Base-by-base conservation (phyloP, 2,797 vertebrate species). In the Dipus sagitta region DNA sequence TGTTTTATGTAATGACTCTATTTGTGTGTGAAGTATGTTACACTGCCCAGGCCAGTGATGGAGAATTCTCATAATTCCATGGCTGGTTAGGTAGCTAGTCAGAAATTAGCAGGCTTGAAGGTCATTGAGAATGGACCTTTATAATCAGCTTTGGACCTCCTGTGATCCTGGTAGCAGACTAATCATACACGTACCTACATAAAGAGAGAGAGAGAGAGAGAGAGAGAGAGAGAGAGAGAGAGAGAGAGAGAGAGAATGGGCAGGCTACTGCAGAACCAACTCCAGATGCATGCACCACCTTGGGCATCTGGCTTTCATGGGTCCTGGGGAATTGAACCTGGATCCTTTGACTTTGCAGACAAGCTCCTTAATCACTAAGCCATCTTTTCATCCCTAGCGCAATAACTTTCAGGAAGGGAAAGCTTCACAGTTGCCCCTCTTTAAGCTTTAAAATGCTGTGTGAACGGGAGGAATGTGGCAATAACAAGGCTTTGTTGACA, bases 11-110 rank as follows among this genome's bases (percentile, higher is more conserved):
- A 17, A 4, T 58, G 28, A 47, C 75, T 42, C 67, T 84, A 14
- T 62, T 52, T 91, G 26, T 12, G 30, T 62, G 58, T 34, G 26
- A 87, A 47, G 24, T 86, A 12, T 20, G 12, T 60, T 28, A 72
- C 15, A 83, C 86, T 78, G 67, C 85, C 83, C 54, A 70, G 23
- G 34, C 42, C 54, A 82, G 34, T 90, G n/a, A 77, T 32, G 82
- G 7, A 75, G 3, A 72, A 34, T n/a, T 95, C 67, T 78, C 75
- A 68, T 52, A 34, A 85, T 54, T 62, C 12, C 38, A 6, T 91
- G 32, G 7, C 72, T 62, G 52, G 58, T 62, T 85, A 23, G 18
- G 6, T 42, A 62, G 26, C 20, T 30, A 42, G 54, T 64, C 24
- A 26, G 62, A 64, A 64, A 26, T 58, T 58, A 64, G 23, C 62